Evolutionary conservation across 2,113 vertebrate genomes (phyloP), one percentile per base, ranked within the genome.

Genomic region (Pampusana beccarii): DNA sequence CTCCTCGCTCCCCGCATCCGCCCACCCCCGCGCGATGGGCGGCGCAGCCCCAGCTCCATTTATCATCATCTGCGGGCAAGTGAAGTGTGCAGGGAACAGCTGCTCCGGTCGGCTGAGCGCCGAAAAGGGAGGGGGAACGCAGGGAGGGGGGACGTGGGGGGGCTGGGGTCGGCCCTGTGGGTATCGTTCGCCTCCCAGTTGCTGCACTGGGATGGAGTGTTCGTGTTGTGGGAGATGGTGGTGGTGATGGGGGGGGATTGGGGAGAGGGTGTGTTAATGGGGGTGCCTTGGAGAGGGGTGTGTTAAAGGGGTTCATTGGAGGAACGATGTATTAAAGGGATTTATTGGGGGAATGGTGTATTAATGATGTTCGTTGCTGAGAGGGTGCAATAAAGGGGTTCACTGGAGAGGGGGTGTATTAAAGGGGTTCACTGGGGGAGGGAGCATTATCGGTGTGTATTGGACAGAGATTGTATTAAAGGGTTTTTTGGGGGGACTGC

Each of bases 31-130:
- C 42, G 77, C 78, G 29, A 64, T 62, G 92, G 93, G 93, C 91
- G 93, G 88, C 38, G 83, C 96, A 77, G 93, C 94, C 93, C 88
- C 75, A 91, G 97, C 92, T 91, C 97, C 98, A 98, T 98, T 97
- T 97, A 98, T 98, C 98, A 98, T 98, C 97, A 97, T 98, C 98
- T 98, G 96, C 96, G 98, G 97, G 96, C 97, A 98, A 98, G 98
- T 97, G 97, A 96, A 98, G 98, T 98, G 97, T 98, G 98, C 97
- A 95, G 95, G 97, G 97, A 98, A 93, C 98, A 98, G 97, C 98
- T 98, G 98, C 98, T 97, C 93, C 96, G 95, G 86, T 97, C 97
- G 96, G 97, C 97, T 97, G 97, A 96, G 97, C 97, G 96, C 96
- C 92, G 96, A 85, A 77, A 80, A 29, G 23, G 85, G 97, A 26